phyloP scores from a whole-genome alignment of 1,140 invertebrate genomes.

The Leptopilina boulardi region DNA sequence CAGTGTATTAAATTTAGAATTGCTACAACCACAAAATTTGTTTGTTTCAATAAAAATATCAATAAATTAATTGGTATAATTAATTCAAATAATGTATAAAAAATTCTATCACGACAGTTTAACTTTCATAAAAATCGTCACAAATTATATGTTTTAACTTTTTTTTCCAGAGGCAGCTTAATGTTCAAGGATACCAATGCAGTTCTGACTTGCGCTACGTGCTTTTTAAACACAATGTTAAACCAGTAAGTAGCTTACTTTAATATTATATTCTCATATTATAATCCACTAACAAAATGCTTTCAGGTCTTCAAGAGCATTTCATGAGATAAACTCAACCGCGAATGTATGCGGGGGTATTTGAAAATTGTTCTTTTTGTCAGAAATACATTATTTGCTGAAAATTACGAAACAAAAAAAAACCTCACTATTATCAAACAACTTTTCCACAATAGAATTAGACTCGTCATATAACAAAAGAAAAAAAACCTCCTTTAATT shows the following conservation, averaged over 20 bases:
- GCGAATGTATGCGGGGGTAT: too few species aligned
- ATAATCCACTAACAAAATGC: conserved; percentile 8
- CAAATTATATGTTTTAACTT: conserved; percentile 14
- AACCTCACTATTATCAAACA: neutral
- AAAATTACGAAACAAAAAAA: conserved; percentile 2
- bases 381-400: neutral
- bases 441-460: neutral
- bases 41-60: too few species aligned
- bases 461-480: neutral
- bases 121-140: neutral
- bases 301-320: neutral
- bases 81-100: too few species aligned
- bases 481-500: too few species aligned
- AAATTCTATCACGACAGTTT: neutral
- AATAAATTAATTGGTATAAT: too few species aligned
- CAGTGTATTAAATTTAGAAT: too few species aligned
- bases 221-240: conserved; percentile 90
- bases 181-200: conserved; percentile 89
- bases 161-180: conserved; percentile 85
- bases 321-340: neutral
- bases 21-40: too few species aligned
- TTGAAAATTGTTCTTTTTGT: neutral
- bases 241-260: conserved; percentile 80
- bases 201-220: conserved; percentile 88
- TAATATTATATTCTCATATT: neutral